Evolutionary conservation across 1,140 invertebrate species (phyloP).

Genomic region (Protaetia brevitarsis): DNA sequence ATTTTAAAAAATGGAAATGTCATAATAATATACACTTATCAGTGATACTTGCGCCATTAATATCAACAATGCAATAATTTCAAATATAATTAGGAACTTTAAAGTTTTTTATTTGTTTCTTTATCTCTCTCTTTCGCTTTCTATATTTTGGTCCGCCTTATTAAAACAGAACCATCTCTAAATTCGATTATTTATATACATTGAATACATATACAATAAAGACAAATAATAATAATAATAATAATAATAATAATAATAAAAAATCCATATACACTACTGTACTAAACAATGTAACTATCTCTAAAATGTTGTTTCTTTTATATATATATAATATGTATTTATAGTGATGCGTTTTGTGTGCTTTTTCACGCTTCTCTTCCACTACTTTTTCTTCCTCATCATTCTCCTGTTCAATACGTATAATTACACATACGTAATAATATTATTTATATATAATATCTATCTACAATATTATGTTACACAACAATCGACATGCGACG

Average conservation of each 20-base stretch:
- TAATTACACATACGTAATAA: conserved; percentile 4
- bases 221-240: conserved; percentile 33
- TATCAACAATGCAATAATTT: conserved; percentile 35
- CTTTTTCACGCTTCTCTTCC: neutral
- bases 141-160: conserved; percentile 40
- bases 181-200: conserved; percentile 41
- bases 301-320: no score
- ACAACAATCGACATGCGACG: conserved; percentile 36
- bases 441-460: conserved; percentile 29
- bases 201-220: conserved; percentile 37
- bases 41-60: conserved; percentile 26
- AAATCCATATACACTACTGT: conserved; percentile 38
- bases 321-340: no score
- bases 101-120: conserved; percentile 1
- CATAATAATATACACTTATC: neutral
- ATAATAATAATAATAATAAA: conserved; percentile 21
- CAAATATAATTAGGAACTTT: conserved; percentile 43
- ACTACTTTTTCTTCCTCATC: neutral
- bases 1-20: conserved; percentile 30
- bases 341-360: neutral
- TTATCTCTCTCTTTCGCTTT: conserved; percentile 17
- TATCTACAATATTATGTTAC: conserved; percentile 32
- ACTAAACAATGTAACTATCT: conserved; percentile 37
- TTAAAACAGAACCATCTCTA: conserved; percentile 43
- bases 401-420: no score